A percentile compares a stretch with the other conserved stretches of the same genome.
Conservation (phyloP, 2,888 invertebrate species). For the Ethmia dodecea region DNA sequence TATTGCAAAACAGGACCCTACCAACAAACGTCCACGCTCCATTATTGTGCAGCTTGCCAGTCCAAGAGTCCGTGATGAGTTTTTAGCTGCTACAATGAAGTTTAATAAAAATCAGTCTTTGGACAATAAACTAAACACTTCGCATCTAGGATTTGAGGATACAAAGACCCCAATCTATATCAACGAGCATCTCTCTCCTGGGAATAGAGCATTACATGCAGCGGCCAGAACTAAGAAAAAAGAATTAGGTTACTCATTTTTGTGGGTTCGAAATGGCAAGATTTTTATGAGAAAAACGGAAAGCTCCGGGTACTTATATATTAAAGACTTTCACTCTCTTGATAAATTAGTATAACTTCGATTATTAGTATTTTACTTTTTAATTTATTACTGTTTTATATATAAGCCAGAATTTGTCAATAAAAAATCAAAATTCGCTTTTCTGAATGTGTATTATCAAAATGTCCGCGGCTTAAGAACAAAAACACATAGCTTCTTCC, state of each 20-base stretch:
- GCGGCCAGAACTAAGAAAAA: not conserved
- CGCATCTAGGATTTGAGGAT: not conserved
- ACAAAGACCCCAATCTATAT: not conserved
- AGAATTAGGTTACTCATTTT: conserved; percentile 1
- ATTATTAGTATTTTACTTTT: too few species aligned
- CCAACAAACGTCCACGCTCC: not conserved
- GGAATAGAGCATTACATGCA: not conserved
- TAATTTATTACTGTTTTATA: too few species aligned
- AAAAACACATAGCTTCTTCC: not conserved
- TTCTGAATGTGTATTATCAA: not conserved
- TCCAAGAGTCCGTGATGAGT: not conserved
- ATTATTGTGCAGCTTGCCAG: not conserved
- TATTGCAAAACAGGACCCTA: not conserved
- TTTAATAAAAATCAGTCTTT: not conserved
- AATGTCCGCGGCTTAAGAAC: not conserved
- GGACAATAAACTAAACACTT: not conserved
- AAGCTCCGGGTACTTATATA: not conserved
- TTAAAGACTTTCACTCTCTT: not conserved
- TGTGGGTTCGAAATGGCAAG: conserved; percentile 16
- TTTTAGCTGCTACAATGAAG: not conserved
- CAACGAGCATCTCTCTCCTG: not conserved
- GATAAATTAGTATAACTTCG: not conserved
- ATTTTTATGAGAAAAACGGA: conserved; percentile 12
- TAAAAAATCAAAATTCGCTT: too few species aligned
- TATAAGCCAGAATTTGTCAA: too few species aligned